Evolutionary conservation across 2,888 invertebrate species (phyloP), one percentile per base, ranked within the genome.

Genomic region (Stenolophus ochropezus): DNA sequence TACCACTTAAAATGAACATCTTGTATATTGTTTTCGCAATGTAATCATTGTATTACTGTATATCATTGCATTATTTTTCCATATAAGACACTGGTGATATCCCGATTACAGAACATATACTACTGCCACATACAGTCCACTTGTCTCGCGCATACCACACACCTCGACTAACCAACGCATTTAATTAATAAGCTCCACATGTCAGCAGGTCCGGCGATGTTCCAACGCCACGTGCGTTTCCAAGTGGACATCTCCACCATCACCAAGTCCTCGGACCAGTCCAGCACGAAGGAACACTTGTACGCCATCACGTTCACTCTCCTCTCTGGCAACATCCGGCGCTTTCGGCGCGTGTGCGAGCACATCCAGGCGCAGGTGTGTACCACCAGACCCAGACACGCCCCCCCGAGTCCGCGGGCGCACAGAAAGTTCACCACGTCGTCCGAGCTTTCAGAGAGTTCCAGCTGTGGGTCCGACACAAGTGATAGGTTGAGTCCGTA

Each of bases 271-370:
- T 91, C 88, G 86, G 91, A 85, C 86, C 84, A 91, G 85, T 92
- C 93, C 18, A 94, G 94, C 88, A 92, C 92, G 21, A 94, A 93
- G 86, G 95, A 95, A 85, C 93, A 93, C 85, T 90, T 98, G 82
- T 98, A 96, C 88, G 98, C 98, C 78, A 95, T 98, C 85, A 98
- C 98, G 2, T 98, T 98, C 88, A 97, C 97, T 18, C 92, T 98
- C 85, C 90, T 98, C 86, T 97, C 97, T 88, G 98, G 98, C 83
- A 98, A 98, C 88, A 97, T 98, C 85, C 93, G 98, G 80, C 93
- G 98, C 83, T 98, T 98, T 91, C 93, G 98, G 79, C 93, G 98
- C 86, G 97, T 98, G 84, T 98, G 98, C 90, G 98, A 98, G 88
- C 97, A 98, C 90, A 96, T 98, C 84, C 98, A 98, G 88, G 93